phyloP scores from a whole-genome alignment of 92 coral and sea anemone species.

The Epizoanthus scotinus region DNA sequence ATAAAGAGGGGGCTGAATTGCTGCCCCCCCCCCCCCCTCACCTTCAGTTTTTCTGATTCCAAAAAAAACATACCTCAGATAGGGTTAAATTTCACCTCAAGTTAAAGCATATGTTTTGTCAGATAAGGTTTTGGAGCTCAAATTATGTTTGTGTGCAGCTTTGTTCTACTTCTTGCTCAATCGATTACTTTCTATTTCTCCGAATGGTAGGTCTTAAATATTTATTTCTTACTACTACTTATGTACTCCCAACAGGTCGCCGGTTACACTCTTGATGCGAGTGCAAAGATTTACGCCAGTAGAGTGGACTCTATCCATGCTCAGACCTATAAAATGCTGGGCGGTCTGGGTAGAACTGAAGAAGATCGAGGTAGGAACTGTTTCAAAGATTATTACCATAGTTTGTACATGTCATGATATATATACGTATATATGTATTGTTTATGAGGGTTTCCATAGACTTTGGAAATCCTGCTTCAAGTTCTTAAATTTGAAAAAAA shows the following conservation, averaged over 20 bases:
- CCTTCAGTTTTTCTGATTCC: too few relatives aligned
- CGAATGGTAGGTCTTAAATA: too few relatives aligned
- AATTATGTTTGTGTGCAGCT: too few relatives aligned
- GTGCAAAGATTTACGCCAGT: constrained; percentile 98
- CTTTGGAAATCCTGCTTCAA: background rate
- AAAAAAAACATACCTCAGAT: too few relatives aligned
- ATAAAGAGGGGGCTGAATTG: too few relatives aligned
- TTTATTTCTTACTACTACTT: too few relatives aligned
- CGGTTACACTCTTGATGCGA: constrained; percentile 95
- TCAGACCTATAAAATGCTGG: constrained; percentile 94
- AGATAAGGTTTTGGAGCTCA: too few relatives aligned
- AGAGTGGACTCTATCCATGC: constrained; percentile 97
- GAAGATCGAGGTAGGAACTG: constrained; percentile 62
- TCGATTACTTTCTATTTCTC: too few relatives aligned
- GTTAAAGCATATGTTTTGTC: too few relatives aligned
- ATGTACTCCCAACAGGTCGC: constrained; percentile 63
- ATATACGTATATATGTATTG: background rate
- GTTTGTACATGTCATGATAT: background rate
- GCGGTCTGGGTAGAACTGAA: constrained; percentile 95
- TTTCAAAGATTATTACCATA: background rate
- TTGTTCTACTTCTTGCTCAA: too few relatives aligned
- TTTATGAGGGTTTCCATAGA: background rate
- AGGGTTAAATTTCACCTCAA: too few relatives aligned
- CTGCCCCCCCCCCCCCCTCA: too few relatives aligned
- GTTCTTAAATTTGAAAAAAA: background rate